phyloP scores from a whole-genome alignment of 2,113 vertebrate genomes.

The Rhinolophus ferrumequinum region DNA sequence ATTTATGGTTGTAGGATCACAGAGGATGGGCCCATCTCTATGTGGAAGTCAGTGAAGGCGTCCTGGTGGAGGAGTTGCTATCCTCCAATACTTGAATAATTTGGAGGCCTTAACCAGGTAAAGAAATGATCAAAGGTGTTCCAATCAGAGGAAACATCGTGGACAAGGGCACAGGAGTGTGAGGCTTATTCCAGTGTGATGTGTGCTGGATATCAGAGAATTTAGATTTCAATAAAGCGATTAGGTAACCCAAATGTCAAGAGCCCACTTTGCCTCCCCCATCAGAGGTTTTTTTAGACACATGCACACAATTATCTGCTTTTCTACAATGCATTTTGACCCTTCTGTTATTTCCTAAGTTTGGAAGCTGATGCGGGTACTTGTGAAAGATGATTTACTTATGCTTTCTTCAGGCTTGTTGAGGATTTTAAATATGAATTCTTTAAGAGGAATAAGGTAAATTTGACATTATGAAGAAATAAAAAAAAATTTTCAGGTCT shows the following conservation, averaged over 20 bases:
- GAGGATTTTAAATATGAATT: background rate
- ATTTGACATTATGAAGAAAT: background rate
- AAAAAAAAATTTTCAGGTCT: background rate
- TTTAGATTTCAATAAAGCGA: background rate
- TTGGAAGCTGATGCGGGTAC: background rate
- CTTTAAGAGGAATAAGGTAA: background rate
- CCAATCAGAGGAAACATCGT: background rate
- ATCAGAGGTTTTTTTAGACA: background rate
- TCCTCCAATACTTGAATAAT: background rate
- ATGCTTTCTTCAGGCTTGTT: background rate
- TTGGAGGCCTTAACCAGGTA: background rate
- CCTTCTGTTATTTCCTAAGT: background rate
- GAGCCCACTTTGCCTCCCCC: background rate
- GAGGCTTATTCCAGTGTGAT: background rate
- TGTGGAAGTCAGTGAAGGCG: background rate
- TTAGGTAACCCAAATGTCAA: background rate
- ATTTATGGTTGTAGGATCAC: background rate
- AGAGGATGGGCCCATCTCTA: background rate
- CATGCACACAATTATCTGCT: background rate
- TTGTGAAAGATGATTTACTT: background rate
- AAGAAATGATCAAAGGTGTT: background rate
- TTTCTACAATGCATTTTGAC: background rate
- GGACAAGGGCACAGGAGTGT: too few species aligned
- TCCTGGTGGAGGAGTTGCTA: background rate
- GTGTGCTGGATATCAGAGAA: background rate